phyloP scores from a whole-genome alignment of 2,113 vertebrate genomes.

The Lutjanus erythropterus region DNA sequence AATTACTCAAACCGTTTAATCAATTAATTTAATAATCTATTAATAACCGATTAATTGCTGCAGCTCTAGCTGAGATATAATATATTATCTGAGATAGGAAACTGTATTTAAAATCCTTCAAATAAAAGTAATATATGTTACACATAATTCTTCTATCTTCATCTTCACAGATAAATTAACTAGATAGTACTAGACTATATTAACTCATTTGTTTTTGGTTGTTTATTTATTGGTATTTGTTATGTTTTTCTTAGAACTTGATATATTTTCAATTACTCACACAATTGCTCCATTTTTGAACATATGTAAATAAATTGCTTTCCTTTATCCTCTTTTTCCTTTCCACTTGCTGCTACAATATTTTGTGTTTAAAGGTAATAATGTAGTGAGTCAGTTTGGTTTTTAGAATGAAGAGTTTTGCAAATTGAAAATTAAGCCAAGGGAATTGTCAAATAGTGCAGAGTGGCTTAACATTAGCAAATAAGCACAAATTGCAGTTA shows the following conservation, averaged over 20 bases:
- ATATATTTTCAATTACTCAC: too few species aligned
- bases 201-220: neutral
- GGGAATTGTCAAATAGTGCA: neutral
- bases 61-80: too few species aligned
- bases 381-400: neutral
- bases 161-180: neutral
- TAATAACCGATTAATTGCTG: too few species aligned
- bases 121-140: neutral
- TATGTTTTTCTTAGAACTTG: too few species aligned
- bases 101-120: neutral
- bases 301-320: neutral
- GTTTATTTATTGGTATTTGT: too few species aligned
- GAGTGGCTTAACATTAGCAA: neutral
- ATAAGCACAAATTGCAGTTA: neutral
- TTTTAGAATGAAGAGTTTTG: neutral
- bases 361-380: neutral
- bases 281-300: too few species aligned
- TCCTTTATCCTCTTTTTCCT: neutral
- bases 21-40: too few species aligned
- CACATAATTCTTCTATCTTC: neutral
- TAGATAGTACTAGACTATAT: neutral
- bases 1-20: too few species aligned
- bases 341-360: neutral
- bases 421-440: slow-evolving; percentile 1
- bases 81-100: neutral